A percentile compares a stretch with the other conserved stretches of the same genome.
Evolutionary conservation across 2,113 vertebrate genomes (phyloP).

Genomic region (Triplophysa rosa): DNA sequence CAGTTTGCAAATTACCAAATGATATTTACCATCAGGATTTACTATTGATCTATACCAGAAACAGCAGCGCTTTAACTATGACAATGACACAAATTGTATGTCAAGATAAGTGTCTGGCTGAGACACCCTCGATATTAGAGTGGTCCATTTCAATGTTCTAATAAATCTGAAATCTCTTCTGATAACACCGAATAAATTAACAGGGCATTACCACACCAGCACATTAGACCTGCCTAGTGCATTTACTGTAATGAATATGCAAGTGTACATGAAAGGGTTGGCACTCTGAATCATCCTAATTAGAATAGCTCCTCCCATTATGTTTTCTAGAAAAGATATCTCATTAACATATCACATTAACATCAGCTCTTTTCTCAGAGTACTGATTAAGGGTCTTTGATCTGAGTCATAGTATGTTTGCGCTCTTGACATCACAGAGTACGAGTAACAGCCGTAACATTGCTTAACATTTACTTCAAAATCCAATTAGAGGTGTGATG

Average conservation of each 20-base stretch:
- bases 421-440: slow-evolving; percentile 90
- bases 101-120: slow-evolving; percentile 54
- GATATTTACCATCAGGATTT: not conserved
- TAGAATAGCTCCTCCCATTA: slow-evolving; percentile 91
- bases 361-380: slow-evolving; percentile 84
- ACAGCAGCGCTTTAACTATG: not conserved
- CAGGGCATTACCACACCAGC: slow-evolving; percentile 90
- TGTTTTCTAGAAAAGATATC: slow-evolving; percentile 88
- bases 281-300: slow-evolving; percentile 83
- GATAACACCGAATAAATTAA: slow-evolving; percentile 96
- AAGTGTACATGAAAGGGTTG: slow-evolving; percentile 86
- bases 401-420: slow-evolving; percentile 86
- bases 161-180: slow-evolving; percentile 83
- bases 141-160: slow-evolving; percentile 67
- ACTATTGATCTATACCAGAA: not conserved
- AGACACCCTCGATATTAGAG: slow-evolving; percentile 88
- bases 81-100: slow-evolving; percentile 9
- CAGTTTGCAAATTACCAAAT: too few species aligned
- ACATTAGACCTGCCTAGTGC: slow-evolving; percentile 93
- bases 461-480: slow-evolving; percentile 95
- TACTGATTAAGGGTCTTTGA: slow-evolving; percentile 92
- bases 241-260: slow-evolving; percentile 88
- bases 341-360: slow-evolving; percentile 94
- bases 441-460: slow-evolving; percentile 83
- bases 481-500: slow-evolving; percentile 94